Conservation (phyloP, 2,797 vertebrate genomes). For the Darevskia nairensis region DNA sequence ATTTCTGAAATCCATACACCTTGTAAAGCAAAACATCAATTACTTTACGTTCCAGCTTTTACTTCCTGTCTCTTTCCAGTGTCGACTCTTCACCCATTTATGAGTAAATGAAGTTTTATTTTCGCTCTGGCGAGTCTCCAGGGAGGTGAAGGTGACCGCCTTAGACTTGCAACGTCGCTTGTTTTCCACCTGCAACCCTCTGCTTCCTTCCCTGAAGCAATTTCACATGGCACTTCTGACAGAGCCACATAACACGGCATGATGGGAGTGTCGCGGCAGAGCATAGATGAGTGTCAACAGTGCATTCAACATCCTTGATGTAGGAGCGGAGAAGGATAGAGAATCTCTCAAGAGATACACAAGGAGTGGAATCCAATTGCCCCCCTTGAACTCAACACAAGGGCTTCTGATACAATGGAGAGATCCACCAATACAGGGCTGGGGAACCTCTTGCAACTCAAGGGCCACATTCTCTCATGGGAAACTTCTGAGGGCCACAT, state of each 20-base stretch:
- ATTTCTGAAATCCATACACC: background rate
- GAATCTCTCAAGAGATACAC: background rate
- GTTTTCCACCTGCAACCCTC: background rate
- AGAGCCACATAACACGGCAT: background rate
- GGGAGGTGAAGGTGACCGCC: constrained; percentile 18
- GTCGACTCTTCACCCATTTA: background rate
- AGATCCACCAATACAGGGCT: no score
- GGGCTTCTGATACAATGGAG: no score
- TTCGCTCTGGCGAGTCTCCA: background rate
- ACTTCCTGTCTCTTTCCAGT: constrained; percentile 1
- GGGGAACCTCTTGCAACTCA: no score
- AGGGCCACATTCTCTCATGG: no score
- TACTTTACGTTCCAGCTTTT: background rate
- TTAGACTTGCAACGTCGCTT: background rate
- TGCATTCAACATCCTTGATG: background rate
- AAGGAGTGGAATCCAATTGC: no score
- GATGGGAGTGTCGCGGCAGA: background rate
- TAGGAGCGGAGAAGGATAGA: background rate
- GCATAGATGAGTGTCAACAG: background rate
- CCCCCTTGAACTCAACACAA: no score
- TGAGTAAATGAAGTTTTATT: constrained; percentile 24
- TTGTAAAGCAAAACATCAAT: background rate
- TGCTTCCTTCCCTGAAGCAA: background rate
- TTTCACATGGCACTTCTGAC: constrained; percentile 5
- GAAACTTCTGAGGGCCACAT: no score